Evolutionary conservation across 1,140 invertebrate species (phyloP).

Genomic region (Geopemphigus sp.): DNA sequence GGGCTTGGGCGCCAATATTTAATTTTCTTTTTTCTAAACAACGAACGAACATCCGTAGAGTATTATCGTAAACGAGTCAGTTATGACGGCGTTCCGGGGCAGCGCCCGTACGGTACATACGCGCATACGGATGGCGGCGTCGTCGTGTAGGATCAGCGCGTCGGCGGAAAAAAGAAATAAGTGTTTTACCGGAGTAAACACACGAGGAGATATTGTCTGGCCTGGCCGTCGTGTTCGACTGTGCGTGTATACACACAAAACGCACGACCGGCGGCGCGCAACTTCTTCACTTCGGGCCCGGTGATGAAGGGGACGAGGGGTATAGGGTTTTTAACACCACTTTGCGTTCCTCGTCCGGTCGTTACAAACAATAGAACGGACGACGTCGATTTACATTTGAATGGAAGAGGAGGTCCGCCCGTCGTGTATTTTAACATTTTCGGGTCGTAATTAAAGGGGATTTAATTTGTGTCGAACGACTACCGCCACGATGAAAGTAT

Average conservation of each 20-base stretch:
- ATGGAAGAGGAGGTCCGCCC: not conserved
- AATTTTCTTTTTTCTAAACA: too few species aligned
- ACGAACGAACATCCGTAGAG: too few species aligned
- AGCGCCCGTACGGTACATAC: not conserved
- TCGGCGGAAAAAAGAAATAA: not conserved
- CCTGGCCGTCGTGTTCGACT: not conserved
- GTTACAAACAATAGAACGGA: conserved; percentile 7
- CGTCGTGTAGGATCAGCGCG: not conserved
- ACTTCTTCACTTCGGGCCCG: not conserved
- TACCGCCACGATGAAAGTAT: not conserved
- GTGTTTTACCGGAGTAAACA: conserved; percentile 21
- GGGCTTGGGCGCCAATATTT: too few species aligned
- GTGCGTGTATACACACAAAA: not conserved
- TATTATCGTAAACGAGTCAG: too few species aligned
- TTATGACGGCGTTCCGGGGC: not conserved
- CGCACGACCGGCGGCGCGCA: not conserved
- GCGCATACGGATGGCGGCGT: not conserved
- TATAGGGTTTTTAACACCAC: not conserved
- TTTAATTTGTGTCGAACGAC: conserved; percentile 3
- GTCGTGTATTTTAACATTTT: conserved; percentile 7
- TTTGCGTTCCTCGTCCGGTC: not conserved
- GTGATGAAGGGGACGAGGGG: too few species aligned
- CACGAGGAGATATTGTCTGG: not conserved
- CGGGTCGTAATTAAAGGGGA: conserved; percentile 1
- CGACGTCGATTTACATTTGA: conserved; percentile 1